Evolutionary conservation across 2,888 invertebrate species (phyloP), one percentile per base, ranked within the genome.

Genomic region (Aspidiotus destructor): DNA sequence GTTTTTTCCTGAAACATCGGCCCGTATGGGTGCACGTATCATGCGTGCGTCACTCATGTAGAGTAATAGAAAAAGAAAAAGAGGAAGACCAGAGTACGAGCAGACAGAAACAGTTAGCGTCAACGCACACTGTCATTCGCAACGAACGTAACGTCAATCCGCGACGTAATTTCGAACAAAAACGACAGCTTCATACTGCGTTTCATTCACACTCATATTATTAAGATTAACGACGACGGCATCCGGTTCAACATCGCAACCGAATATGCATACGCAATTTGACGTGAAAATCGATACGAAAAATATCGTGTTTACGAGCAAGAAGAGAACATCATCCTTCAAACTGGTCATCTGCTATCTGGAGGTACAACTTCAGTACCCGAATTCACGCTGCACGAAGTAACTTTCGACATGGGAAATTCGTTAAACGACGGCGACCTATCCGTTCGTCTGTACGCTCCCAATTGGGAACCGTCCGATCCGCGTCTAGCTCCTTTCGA

Each of bases 401-500:
- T 28, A 48, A 61, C 68, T 53, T 48, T 48, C 52, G 52, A 41
- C 17, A 61, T 53, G n/a, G 60, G 54, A 44, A 68, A 68, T 28
- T 68, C 68, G 60, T 68, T 60, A 17, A 54, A 68, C n/a, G 68
- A 68, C 55, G 70, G 69, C 58, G 41, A 62, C 73, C 80, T 15
- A 61, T 78, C 70, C 77, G 78, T 13, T 76, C 79, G 55, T 53
- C 54, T 60, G 41, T 60, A 60, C 9, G 52, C 75, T 73, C 81
- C 81, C 40, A 75, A 64, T 63, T 75, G 75, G 28, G 75, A 75
- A 9, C 75, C 75, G 69, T 75, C 75, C 8, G 76, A 76, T 7
- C 75, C 75, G 8, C 74, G 70, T 13, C 73, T 69, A 13, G 60
- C 58, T 41, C 60, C 58, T 15, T 57, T 63, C 44, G 71, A 70